Percentiles rank a stretch among this genome's conserved stretches.
Conservation (phyloP, 2,888 invertebrate species). For the Lydus trimaculatus region DNA sequence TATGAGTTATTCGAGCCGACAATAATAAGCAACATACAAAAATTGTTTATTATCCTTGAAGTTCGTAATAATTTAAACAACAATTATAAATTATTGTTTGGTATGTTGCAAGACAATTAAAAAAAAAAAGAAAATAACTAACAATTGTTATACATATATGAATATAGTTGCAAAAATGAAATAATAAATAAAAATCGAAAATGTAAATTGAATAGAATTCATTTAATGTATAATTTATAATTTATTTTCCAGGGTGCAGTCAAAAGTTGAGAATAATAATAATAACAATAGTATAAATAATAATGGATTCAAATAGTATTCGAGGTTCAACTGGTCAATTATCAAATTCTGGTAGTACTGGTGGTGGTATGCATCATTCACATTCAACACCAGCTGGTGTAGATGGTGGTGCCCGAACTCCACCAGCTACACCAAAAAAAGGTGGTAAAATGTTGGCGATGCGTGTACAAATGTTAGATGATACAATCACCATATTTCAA, state of each 20-base stretch:
- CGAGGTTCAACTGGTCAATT: constrained; percentile 59
- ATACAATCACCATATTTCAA: constrained; percentile 89
- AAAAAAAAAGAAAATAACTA: not conserved
- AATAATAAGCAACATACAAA: not conserved
- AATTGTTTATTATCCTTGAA: not conserved
- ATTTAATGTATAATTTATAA: constrained; percentile 23
- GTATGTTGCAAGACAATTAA: constrained; percentile 24
- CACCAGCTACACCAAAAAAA: constrained; percentile 81
- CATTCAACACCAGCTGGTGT: constrained; percentile 86
- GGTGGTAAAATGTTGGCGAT: constrained; percentile 90
- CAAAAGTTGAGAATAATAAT: constrained; percentile 32
- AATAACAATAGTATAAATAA: constrained; percentile 9
- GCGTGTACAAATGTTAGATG: constrained; percentile 89
- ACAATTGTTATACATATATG: not conserved
- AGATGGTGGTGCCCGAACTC: constrained; percentile 77
- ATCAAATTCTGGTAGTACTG: constrained; percentile 55
- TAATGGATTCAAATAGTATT: constrained; percentile 49
- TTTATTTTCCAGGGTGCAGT: constrained; percentile 40
- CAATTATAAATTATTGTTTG: constrained; percentile 14
- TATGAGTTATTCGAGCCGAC: not conserved
- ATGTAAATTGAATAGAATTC: constrained; percentile 17
- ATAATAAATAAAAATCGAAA: not conserved
- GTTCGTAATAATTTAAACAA: not conserved
- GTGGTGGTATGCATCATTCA: constrained; percentile 77
- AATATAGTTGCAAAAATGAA: constrained; percentile 18